Conservation (phyloP, 2,888 invertebrate species). For the Tigriopus californicus region DNA sequence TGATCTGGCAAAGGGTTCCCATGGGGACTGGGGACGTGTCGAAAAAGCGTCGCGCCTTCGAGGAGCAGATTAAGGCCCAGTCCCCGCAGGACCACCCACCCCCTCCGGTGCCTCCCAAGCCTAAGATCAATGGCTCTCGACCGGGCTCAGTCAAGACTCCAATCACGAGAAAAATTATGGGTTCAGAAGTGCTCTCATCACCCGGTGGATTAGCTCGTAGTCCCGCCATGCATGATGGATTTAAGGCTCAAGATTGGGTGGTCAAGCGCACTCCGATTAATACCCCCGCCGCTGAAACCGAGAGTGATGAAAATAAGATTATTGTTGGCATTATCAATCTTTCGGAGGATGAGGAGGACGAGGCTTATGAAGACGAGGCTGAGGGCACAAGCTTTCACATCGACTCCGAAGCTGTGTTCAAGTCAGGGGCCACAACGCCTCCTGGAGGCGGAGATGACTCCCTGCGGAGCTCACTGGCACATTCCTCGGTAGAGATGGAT, state of each 20-base stretch:
- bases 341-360: background rate
- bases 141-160: background rate
- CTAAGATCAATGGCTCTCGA: background rate
- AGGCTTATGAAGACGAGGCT: background rate
- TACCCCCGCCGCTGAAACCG: conserved; percentile 20
- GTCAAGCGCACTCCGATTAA: conserved; percentile 22
- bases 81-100: background rate
- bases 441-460: background rate
- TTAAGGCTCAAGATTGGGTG: conserved; percentile 25
- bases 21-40: conserved; percentile 7
- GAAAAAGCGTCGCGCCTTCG: conserved; percentile 1
- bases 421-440: conserved; percentile 1
- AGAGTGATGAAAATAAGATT: background rate
- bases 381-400: background rate
- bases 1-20: conserved; percentile 8
- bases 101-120: background rate
- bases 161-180: conserved; percentile 16
- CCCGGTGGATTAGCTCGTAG: conserved; percentile 26
- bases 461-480: background rate
- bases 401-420: background rate
- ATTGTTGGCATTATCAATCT: background rate
- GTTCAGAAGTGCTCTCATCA: conserved; percentile 21
- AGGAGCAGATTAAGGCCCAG: conserved; percentile 6
- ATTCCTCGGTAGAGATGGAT: background rate
- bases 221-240: conserved; percentile 27